Base-by-base conservation (phyloP, 2,797 vertebrate species). In the Ibycter americanus region DNA sequence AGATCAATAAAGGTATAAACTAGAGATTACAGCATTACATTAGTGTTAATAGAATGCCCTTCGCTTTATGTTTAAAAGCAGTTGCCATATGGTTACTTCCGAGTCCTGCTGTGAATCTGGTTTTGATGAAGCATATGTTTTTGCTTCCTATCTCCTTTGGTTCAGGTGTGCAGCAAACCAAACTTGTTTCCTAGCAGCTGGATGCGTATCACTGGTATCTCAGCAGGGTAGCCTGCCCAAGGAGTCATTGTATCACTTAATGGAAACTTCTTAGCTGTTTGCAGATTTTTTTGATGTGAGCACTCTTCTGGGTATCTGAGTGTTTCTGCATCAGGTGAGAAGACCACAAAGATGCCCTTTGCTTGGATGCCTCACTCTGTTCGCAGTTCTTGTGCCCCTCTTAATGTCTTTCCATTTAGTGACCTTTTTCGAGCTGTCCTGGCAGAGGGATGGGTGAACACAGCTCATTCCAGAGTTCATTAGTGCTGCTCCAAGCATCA, bases 101-200 rank as follows among this genome's bases (percentile, higher is more conserved):
- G 90, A 70, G 49, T 27, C 65, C 76, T 80, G 89, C 88, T 89
- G 93, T 46, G 79, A 29, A 29, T 70, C 65, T 89, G 85, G 23
- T 29, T 93, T 93, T 91, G 82, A 88, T 95, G 86, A 73, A 96
- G 81, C 62, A 34, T 74, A 32, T 93, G 85, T 83, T 96, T 71
- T 55, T 95, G 84, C 74, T 76, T 89, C 56, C 82, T 21, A 8
- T 68, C 59, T 95, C 46, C 83, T 90, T 58, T 54, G 42, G 66
- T 63, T 83, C 62, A 49, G 88, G 79, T 1, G 29, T 83, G 83
- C 44, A 78, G 76, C 67, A 71, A 81, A 51, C 32, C 0, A 0
- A 36, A 26, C 55, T 58, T 38, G 70, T 87, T 96, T 89, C 87
- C 77, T 40, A 83, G 92, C 91, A 96, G 96, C 95, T 96, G 90